phyloP scores from a whole-genome alignment of 2,113 vertebrate species.

The Clinocottus analis region DNA sequence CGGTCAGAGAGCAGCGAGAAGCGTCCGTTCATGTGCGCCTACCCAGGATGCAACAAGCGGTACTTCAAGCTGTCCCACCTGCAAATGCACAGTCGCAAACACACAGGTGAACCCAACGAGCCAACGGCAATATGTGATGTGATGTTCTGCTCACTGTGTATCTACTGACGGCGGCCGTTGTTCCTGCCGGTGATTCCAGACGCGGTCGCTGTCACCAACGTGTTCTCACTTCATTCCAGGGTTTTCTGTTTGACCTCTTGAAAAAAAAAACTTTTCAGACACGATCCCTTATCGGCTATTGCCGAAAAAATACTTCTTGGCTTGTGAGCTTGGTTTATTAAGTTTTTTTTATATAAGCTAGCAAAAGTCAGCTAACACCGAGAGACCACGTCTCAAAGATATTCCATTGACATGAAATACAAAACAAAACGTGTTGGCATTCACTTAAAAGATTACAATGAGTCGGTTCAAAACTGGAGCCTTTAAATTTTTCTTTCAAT shows the following conservation, averaged over 20 bases:
- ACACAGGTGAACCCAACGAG: conserved; percentile 88
- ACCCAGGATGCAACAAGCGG: conserved; percentile 97
- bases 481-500: neutral
- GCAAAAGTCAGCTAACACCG: neutral
- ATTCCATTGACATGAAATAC: neutral
- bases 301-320: conserved; percentile 28
- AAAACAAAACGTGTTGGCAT: no score
- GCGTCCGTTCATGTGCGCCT: conserved; percentile 97
- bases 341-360: no score
- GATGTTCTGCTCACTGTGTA: neutral
- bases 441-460: neutral
- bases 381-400: neutral
- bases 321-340: neutral
- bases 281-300: conserved; percentile 8
- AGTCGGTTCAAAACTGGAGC: no score
- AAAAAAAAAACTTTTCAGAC: neutral
- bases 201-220: neutral
- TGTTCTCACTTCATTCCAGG: neutral
- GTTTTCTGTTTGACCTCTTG: neutral
- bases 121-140: no score
- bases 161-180: neutral
- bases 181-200: neutral
- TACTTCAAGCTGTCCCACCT: conserved; percentile 98
- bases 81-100: conserved; percentile 99
- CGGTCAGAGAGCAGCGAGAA: conserved; percentile 95